A percentile compares a stretch with the other conserved stretches of the same genome.
These are phyloP conservation scores for Chascanopsetta lugubris DNA, from an alignment of 2,113 vertebrate genomes.

Conservation along the genomic window DNA sequence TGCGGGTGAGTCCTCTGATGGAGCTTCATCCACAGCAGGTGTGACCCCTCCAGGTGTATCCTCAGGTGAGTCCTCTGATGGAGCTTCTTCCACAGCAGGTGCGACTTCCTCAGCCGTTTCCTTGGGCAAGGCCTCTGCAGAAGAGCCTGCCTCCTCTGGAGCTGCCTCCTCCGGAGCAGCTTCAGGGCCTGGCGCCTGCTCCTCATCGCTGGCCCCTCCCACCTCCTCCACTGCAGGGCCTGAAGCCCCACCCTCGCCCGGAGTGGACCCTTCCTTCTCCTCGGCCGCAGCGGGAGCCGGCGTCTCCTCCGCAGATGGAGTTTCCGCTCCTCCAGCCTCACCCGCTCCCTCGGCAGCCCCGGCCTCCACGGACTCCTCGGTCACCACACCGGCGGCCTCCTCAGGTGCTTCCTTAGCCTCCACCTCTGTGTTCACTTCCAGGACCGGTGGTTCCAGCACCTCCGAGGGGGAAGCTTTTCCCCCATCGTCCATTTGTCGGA, in stretches of 20 bases:
- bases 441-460: background rate
- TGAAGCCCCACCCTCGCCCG: conserved; percentile 15
- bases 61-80: background rate
- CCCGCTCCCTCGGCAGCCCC: conserved; percentile 10
- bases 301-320: conserved; percentile 24
- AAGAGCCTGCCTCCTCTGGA: background rate
- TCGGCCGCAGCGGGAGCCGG: background rate
- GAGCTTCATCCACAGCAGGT: background rate
- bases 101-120: background rate
- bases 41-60: background rate
- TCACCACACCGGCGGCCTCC: background rate
- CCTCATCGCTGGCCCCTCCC: conserved; percentile 13
- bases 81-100: too few relatives aligned
- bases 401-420: conserved; percentile 5
- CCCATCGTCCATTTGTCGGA: conserved; percentile 36
- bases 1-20: conserved; percentile 7
- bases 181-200: background rate
- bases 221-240: background rate
- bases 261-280: background rate
- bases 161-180: conserved; percentile 6
- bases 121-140: conserved; percentile 1
- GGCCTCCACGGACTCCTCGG: conserved; percentile 20
- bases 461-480: background rate
- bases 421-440: conserved; percentile 1
- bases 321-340: conserved; percentile 19